Percentiles rank a stretch among this genome's conserved stretches.
phyloP scores from a whole-genome alignment of 2,797 vertebrate species.

The Acrocephalus scirpaceus region DNA sequence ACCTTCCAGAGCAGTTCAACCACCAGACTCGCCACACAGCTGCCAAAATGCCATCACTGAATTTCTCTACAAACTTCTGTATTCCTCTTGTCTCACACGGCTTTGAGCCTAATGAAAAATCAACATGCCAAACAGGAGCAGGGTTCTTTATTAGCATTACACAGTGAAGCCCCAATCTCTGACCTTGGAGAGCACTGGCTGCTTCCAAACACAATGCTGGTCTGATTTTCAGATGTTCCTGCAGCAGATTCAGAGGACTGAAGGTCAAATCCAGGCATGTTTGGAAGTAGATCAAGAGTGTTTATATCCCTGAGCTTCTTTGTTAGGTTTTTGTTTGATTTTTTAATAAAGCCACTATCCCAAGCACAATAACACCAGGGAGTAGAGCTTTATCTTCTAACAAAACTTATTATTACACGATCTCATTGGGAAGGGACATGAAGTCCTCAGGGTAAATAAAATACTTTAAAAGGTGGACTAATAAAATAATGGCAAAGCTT shows the following conservation, averaged over 20 bases:
- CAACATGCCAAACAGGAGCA: not conserved
- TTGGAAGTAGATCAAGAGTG: not conserved
- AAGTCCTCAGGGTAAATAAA: not conserved
- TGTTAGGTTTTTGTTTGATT: not conserved
- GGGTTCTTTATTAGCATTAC: not conserved
- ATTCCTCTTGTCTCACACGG: not conserved
- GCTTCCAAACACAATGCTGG: fast-evolving
- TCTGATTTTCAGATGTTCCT: not conserved
- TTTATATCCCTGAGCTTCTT: not conserved
- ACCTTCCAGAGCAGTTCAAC: not conserved
- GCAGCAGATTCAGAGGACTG: not conserved
- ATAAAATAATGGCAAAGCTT: slow-evolving; percentile 1
- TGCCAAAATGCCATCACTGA: not conserved
- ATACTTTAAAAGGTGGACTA: not conserved
- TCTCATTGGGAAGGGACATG: not conserved
- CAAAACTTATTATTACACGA: not conserved
- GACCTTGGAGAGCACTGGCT: not conserved
- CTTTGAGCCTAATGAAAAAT: not conserved
- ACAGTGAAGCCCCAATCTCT: not conserved
- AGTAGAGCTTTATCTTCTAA: not conserved
- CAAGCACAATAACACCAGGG: not conserved
- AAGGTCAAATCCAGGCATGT: not conserved
- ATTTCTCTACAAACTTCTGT: not conserved
- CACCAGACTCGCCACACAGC: not conserved
- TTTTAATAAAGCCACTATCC: not conserved